phyloP scores from a whole-genome alignment of 2,797 vertebrate genomes.

The Pseudotriccus pelzelni region DNA sequence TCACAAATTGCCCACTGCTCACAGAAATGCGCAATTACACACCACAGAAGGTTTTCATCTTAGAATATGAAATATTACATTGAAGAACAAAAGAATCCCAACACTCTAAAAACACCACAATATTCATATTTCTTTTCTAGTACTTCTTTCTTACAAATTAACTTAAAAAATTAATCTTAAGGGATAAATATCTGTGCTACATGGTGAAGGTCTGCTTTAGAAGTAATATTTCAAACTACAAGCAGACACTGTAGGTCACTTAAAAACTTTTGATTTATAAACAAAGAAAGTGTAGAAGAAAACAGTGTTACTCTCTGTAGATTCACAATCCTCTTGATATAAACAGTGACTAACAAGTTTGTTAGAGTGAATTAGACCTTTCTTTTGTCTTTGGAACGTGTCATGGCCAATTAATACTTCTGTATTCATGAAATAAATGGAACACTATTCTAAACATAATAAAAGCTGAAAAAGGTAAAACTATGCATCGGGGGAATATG shows the following conservation, averaged over 20 bases:
- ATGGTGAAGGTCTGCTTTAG: slow-evolving; percentile 32
- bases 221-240: slow-evolving; percentile 64
- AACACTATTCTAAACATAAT: slow-evolving; percentile 84
- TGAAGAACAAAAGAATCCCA: not conserved
- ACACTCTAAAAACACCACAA: not conserved
- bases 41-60: not conserved
- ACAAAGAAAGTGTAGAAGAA: slow-evolving; percentile 73
- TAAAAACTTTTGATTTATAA: slow-evolving; percentile 82
- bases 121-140: not conserved
- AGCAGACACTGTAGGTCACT: slow-evolving; percentile 79
- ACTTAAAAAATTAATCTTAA: slow-evolving; percentile 16
- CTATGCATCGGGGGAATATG: slow-evolving; percentile 86
- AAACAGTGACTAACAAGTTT: slow-evolving; percentile 89
- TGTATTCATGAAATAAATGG: slow-evolving; percentile 79
- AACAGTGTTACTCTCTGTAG: slow-evolving; percentile 78
- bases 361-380: slow-evolving; percentile 94
- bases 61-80: not conserved
- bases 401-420: slow-evolving; percentile 90
- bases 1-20: not conserved
- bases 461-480: slow-evolving; percentile 87
- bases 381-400: slow-evolving; percentile 94
- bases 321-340: slow-evolving; percentile 80
- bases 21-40: not conserved
- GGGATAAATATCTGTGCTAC: slow-evolving; percentile 33
- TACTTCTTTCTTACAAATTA: not conserved